Conservation (phyloP, 1,140 invertebrate species). For the Ceratosolen fusciceps region DNA sequence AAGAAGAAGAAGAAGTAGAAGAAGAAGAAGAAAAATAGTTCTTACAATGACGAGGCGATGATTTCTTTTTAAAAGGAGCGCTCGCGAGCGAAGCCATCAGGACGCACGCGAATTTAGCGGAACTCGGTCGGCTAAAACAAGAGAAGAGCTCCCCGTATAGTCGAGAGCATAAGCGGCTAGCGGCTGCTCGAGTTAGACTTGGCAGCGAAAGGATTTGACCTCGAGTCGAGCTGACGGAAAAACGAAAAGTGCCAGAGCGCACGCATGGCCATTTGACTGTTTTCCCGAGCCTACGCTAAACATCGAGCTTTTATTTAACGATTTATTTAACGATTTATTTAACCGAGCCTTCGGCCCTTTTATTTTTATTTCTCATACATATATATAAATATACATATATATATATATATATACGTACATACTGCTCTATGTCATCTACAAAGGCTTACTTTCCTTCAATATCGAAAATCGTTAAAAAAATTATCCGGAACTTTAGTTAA, state of each 20-base stretch:
- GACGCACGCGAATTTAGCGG: not conserved
- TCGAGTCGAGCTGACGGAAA: constrained; percentile 9
- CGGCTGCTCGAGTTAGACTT: constrained; percentile 47
- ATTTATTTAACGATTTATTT: no score
- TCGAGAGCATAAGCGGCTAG: constrained; percentile 47
- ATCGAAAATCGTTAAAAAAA: no score
- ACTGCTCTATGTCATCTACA: no score
- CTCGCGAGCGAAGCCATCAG: not conserved
- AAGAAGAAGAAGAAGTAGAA: no score
- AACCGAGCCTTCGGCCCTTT: no score
- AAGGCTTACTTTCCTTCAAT: no score
- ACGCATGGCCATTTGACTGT: not conserved
- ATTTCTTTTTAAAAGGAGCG: not conserved
- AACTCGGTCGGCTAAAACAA: constrained; percentile 49
- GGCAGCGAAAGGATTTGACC: constrained; percentile 47
- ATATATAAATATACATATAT: no score
- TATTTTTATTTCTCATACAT: no score
- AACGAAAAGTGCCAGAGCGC: not conserved
- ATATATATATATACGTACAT: no score
- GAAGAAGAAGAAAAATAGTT: no score
- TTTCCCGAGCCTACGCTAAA: not conserved
- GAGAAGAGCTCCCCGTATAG: not conserved
- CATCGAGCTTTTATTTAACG: not conserved
- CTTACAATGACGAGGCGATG: no score
- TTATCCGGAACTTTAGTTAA: no score